Base-by-base conservation (phyloP, 2,113 vertebrate species). In the Ageneiosus marmoratus region DNA sequence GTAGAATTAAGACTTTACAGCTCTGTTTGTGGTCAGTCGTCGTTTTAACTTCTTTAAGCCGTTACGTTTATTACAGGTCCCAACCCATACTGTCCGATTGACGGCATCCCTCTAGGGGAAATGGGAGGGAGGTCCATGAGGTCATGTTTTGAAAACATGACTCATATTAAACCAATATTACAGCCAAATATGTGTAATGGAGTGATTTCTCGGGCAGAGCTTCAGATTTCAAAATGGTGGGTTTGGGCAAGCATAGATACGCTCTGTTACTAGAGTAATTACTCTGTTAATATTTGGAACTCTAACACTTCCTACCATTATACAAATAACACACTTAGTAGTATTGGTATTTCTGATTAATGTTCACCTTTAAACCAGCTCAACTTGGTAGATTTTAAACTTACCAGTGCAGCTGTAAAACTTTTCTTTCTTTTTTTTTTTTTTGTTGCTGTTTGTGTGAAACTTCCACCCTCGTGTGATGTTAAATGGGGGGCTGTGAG, bases 131-230 rank as follows among this genome's bases (percentile, higher is more conserved):
- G 83, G 87, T 27, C 78, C 85, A 89, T 92, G 92, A 94, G 86
- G 89, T 94, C 90, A 92, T 87, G 50, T 90, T 87, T 90, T 85
- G n/a, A 90, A 89, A 92, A 90, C 90, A 89, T 89, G 88, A 87
- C 84, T 86, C 85, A 87, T 81, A 80, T 70, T 85, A 37, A 79
- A n/a, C 34, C 60, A 79, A 81, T 77, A n/a, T 27, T 62, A 67
- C 73, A 84, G 53, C 41, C 29, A 50, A 79, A 58, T 72, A 75
- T 84, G 73, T 84, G 86, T 77, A 83, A 53, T 44, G 22, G 55
- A 58, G 22, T 80, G 72, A 79, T 44, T 9, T 53, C 55, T 73
- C 34, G 70, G 74, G 77, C 62, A 77, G 56, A 53, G 32, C 29
- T 56, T 60, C 72, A 67, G 34, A 27, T 24, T 67, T 75, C 32